Percentiles rank a stretch among this genome's conserved stretches.
Conservation (phyloP, 2,797 vertebrate genomes). For the Enteromius mattozi region DNA sequence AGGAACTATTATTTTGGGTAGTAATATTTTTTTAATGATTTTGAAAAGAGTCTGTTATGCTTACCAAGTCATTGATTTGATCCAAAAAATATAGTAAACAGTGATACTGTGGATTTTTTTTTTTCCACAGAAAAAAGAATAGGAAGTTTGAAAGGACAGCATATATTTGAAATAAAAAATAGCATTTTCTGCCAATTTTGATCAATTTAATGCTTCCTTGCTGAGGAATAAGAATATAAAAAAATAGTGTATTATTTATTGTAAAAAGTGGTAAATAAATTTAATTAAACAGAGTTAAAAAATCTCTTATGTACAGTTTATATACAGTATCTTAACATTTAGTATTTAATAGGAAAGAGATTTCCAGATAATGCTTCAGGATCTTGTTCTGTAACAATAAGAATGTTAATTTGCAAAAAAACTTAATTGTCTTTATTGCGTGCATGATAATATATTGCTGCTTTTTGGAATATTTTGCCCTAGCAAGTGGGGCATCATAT, state of each 20-base stretch:
- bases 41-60: no score
- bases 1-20: no score
- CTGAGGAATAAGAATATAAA: neutral
- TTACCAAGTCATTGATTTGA: no score
- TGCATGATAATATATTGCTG: neutral
- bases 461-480: neutral
- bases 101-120: no score
- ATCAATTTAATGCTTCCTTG: neutral
- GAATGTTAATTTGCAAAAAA: neutral
- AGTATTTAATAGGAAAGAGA: neutral
- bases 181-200: neutral
- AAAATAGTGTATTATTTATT: neutral
- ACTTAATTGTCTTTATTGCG: neutral
- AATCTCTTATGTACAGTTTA: neutral
- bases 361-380: neutral
- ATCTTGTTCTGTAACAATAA: neutral
- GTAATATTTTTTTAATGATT: no score
- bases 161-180: no score
- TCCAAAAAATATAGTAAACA: no score
- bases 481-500: no score
- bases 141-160: no score
- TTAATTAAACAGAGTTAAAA: neutral
- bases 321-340: neutral
- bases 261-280: neutral
- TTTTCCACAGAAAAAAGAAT: no score